phyloP scores from a whole-genome alignment of 2,888 invertebrate genomes.

The Steinernema scapterisci region DNA sequence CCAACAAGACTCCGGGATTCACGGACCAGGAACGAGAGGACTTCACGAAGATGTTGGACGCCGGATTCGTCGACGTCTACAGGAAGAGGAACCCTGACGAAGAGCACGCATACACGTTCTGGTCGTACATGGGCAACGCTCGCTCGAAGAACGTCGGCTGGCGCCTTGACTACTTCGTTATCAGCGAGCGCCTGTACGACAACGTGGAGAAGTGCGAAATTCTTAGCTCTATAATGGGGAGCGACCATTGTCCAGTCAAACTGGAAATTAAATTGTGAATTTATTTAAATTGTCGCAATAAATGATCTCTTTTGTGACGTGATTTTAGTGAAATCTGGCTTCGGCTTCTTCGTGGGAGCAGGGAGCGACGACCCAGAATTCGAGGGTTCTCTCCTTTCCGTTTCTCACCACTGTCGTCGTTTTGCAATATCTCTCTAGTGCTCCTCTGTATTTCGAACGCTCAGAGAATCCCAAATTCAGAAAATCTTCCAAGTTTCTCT shows the following conservation, averaged over 20 bases:
- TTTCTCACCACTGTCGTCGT: too few relatives aligned
- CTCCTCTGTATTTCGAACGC: too few relatives aligned
- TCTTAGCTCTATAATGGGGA: slow-evolving; percentile 81
- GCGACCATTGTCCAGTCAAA: slow-evolving; percentile 67
- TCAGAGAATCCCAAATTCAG: too few relatives aligned
- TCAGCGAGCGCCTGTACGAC: slow-evolving; percentile 79
- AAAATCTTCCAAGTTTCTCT: too few relatives aligned
- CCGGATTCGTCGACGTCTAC: slow-evolving; percentile 81
- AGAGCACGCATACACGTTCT: slow-evolving; percentile 83
- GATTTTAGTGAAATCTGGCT: too few relatives aligned
- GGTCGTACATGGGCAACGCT: slow-evolving; percentile 89
- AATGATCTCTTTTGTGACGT: too few relatives aligned
- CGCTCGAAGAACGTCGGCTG: slow-evolving; percentile 91
- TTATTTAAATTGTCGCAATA: not conserved
- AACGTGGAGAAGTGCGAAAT: slow-evolving; percentile 85
- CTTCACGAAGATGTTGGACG: slow-evolving; percentile 81
- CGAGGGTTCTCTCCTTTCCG: too few relatives aligned
- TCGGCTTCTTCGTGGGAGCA: too few relatives aligned
- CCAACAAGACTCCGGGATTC: slow-evolving; percentile 87
- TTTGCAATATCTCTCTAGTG: too few relatives aligned
- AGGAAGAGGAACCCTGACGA: slow-evolving; percentile 83
- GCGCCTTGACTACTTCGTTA: slow-evolving; percentile 92
- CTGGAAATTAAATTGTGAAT: not conserved
- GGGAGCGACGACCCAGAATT: too few relatives aligned
- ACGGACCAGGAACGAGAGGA: slow-evolving; percentile 90